These are phyloP conservation scores for Drosophila tristis DNA, from an alignment of 1,140 invertebrate species.

Conservation along the genomic window DNA sequence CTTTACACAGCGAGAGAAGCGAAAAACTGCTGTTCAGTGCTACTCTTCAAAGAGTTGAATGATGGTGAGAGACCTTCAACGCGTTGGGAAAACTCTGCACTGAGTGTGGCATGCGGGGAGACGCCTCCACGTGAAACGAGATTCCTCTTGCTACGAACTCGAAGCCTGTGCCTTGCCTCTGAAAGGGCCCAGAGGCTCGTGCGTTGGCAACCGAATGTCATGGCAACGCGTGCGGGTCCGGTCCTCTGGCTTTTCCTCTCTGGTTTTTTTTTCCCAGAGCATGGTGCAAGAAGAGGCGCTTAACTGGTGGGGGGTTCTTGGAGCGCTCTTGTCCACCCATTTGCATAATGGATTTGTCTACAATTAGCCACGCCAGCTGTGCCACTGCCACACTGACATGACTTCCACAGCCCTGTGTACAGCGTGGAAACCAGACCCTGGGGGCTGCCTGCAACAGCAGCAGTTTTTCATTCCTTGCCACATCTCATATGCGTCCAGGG, in stretches of 20 bases:
- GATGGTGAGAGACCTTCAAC: conserved; percentile 5
- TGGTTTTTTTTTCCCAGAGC: conserved; percentile 1
- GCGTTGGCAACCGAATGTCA: conserved; percentile 23
- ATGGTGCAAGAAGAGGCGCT: conserved; percentile 26
- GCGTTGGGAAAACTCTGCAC: not conserved
- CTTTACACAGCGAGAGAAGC: conserved; percentile 30
- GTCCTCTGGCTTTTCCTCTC: conserved; percentile 23
- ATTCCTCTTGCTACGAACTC: conserved; percentile 11
- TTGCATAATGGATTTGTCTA: conserved; percentile 69
- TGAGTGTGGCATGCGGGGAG: conserved; percentile 5
- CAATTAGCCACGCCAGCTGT: conserved; percentile 61
- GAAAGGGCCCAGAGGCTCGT: too few species aligned
- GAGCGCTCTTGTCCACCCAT: conserved; percentile 14
- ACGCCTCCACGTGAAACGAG: conserved; percentile 7
- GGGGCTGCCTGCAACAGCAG: too few species aligned
- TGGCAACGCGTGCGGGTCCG: conserved; percentile 10
- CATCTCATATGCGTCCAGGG: conserved; percentile 10
- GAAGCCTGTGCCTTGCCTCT: too few species aligned
- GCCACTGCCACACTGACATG: conserved; percentile 48
- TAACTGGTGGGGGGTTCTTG: not conserved
- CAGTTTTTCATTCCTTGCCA: not conserved
- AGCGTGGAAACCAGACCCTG: not conserved
- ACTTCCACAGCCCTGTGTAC: conserved; percentile 32
- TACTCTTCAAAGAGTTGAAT: conserved; percentile 20
- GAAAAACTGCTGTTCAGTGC: too few species aligned